phyloP scores from a whole-genome alignment of 2,113 vertebrate species.

The Anthoscopus minutus region DNA sequence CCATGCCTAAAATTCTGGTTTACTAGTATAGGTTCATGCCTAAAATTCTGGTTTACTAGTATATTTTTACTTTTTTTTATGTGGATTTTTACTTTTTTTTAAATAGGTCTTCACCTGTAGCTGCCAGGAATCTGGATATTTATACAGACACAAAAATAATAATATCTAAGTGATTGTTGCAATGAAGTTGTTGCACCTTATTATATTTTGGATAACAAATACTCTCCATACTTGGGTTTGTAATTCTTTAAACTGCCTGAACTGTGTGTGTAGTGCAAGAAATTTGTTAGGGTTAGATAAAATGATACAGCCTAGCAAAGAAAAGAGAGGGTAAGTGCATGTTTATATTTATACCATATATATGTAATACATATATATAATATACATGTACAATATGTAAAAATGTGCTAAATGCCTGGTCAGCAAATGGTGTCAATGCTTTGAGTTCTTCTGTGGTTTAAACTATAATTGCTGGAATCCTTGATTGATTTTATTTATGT shows the following conservation, averaged over 20 bases:
- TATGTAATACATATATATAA: rapidly evolving
- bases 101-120: neutral
- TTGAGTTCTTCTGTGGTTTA: neutral
- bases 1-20: too few species aligned
- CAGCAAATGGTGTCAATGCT: neutral
- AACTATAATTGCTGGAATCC: neutral
- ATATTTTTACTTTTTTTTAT: neutral
- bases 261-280: neutral
- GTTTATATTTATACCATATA: neutral
- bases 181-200: neutral
- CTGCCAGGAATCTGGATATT: neutral
- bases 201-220: neutral
- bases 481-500: neutral
- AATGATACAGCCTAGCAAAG: neutral
- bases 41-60: neutral
- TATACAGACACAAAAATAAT: neutral
- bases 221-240: neutral
- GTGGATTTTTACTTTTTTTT: neutral
- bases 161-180: neutral
- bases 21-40: too few species aligned
- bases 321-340: neutral
- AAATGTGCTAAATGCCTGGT: neutral
- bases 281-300: neutral
- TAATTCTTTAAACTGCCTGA: neutral
- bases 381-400: neutral